These are phyloP conservation scores for Hecatera dysodea DNA, from an alignment of 2,888 invertebrate genomes.

Conservation along the genomic window DNA sequence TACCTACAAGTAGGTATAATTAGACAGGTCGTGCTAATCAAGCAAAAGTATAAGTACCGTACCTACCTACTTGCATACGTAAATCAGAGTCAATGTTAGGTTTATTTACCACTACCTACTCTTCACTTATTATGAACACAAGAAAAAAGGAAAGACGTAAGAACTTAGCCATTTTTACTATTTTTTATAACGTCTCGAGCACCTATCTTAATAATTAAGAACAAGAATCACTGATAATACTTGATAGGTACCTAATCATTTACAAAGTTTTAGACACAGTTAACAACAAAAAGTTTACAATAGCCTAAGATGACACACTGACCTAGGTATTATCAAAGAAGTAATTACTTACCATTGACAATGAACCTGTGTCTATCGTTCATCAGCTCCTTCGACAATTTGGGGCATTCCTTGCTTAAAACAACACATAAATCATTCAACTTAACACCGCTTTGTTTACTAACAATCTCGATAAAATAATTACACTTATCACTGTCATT, in stretches of 20 bases:
- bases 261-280: not conserved
- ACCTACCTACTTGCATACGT: not conserved
- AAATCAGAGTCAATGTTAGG: conserved; percentile 26
- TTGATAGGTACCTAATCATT: not conserved
- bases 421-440: conserved; percentile 92
- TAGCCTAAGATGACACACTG: too few relatives aligned
- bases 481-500: conserved; percentile 90
- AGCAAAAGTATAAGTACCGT: not conserved
- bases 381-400: conserved; percentile 91
- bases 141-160: not conserved
- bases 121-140: not conserved
- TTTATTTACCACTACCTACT: not conserved
- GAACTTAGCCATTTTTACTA: not conserved
- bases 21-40: conserved; percentile 22
- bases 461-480: conserved; percentile 91
- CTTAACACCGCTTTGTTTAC: conserved; percentile 91
- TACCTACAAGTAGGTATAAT: conserved; percentile 18
- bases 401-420: conserved; percentile 92
- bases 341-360: conserved; percentile 82
- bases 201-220: not conserved
- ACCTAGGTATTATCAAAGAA: conserved; percentile 33
- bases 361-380: conserved; percentile 90
- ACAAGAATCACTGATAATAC: not conserved
- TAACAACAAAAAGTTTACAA: not conserved
- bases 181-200: not conserved